Evolutionary conservation across 2,888 invertebrate genomes (phyloP).

Genomic region (Rhingia campestris): DNA sequence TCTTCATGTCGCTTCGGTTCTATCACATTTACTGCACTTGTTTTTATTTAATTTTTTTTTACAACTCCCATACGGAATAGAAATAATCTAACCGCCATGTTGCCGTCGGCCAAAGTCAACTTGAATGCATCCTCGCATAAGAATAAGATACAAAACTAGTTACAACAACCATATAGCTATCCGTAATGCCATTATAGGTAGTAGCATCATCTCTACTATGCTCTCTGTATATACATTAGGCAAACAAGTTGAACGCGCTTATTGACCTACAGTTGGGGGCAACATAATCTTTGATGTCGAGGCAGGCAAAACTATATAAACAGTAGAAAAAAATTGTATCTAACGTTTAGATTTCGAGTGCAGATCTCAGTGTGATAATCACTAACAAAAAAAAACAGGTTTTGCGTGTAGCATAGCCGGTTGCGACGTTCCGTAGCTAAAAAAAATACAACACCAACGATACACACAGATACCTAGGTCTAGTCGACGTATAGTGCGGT

Average conservation of each 20-base stretch:
- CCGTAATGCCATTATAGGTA: constrained; percentile 43
- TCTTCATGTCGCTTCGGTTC: not conserved
- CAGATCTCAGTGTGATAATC: constrained; percentile 70
- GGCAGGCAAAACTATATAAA: constrained; percentile 29
- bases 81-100: constrained; percentile 33
- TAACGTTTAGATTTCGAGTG: constrained; percentile 64
- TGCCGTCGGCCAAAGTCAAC: constrained; percentile 57
- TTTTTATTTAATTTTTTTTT: constrained; percentile 9
- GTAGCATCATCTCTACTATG: constrained; percentile 29
- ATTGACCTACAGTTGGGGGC: constrained; percentile 74
- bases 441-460: not conserved
- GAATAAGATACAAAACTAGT: constrained; percentile 66
- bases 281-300: constrained; percentile 72
- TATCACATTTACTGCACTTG: constrained; percentile 1
- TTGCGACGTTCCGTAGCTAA: constrained; percentile 34
- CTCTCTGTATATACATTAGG: constrained; percentile 45
- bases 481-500: constrained; percentile 31
- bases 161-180: constrained; percentile 19
- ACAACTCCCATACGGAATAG: constrained; percentile 65
- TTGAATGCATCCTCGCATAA: constrained; percentile 63
- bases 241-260: constrained; percentile 73
- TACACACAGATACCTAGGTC: constrained; percentile 19
- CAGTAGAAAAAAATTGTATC: constrained; percentile 36
- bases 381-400: constrained; percentile 52
- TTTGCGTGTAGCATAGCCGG: constrained; percentile 45